A percentile compares a stretch with the other conserved stretches of the same genome.
Evolutionary conservation across 2,888 invertebrate species (phyloP).

Genomic region (Tryphoninae sp.): DNA sequence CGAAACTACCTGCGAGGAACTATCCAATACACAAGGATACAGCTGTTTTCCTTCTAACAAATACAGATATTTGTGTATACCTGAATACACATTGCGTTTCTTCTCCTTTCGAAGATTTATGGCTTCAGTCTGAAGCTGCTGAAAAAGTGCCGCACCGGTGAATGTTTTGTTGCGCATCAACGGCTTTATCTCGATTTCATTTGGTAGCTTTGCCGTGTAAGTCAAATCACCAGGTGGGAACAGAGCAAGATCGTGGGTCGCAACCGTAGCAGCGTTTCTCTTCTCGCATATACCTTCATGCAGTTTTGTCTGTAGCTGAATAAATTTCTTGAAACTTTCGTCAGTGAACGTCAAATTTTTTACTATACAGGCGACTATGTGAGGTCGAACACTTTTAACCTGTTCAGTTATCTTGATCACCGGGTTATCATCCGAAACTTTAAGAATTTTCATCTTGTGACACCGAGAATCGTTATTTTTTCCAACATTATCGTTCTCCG

Average conservation of each 20-base stretch:
- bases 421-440: constrained; percentile 81
- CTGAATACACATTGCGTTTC: constrained; percentile 91
- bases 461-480: constrained; percentile 69
- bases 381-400: constrained; percentile 86
- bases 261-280: constrained; percentile 90
- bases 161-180: constrained; percentile 84
- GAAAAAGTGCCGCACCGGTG: constrained; percentile 87
- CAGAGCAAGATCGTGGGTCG: constrained; percentile 90
- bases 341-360: constrained; percentile 85
- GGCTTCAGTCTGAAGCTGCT: constrained; percentile 88
- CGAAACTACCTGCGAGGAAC: constrained; percentile 87
- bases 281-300: constrained; percentile 90
- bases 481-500: constrained; percentile 72
- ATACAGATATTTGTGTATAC: constrained; percentile 92
- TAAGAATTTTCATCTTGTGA: constrained; percentile 78
- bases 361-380: constrained; percentile 89
- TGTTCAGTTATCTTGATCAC: constrained; percentile 83
- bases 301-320: constrained; percentile 89
- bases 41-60: constrained; percentile 88
- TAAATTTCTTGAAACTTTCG: constrained; percentile 88
- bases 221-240: constrained; percentile 84
- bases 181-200: constrained; percentile 86
- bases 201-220: constrained; percentile 87
- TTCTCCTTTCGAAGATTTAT: constrained; percentile 91
- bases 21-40: constrained; percentile 88